A percentile compares a stretch with the other conserved stretches of the same genome.
These are phyloP conservation scores for Corapipo altera DNA, from an alignment of 2,113 vertebrate species.

Conservation along the genomic window DNA sequence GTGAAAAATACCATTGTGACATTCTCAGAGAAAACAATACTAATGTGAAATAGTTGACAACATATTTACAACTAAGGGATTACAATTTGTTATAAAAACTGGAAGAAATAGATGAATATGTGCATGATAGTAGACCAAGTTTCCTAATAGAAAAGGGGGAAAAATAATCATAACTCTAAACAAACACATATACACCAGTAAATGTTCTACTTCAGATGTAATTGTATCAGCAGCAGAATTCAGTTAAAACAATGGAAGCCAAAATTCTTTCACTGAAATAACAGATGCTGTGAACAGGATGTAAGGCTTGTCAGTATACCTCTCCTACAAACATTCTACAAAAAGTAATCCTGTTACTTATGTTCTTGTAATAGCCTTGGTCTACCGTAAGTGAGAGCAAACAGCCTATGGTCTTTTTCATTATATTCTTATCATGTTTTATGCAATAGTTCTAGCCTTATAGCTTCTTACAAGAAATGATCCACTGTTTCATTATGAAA, in stretches of 20 bases:
- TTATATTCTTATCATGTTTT: neutral
- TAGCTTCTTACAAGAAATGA: neutral
- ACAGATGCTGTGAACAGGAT: neutral
- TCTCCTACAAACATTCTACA: neutral
- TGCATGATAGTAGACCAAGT: neutral
- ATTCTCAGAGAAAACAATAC: neutral
- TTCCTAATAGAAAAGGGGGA: neutral
- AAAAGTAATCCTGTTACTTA: rapidly evolving
- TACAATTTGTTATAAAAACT: neutral
- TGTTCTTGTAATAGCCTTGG: neutral
- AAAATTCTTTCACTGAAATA: neutral
- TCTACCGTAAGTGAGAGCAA: neutral
- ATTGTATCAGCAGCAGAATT: neutral
- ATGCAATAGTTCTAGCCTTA: neutral
- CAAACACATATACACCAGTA: neutral
- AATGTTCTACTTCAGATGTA: neutral
- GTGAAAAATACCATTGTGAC: neutral
- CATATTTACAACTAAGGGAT: neutral
- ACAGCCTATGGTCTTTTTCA: neutral
- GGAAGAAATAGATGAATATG: neutral
- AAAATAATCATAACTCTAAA: neutral
- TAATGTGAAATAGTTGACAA: neutral
- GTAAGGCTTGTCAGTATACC: neutral
- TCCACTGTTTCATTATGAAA: neutral
- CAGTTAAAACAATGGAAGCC: neutral